Conservation (phyloP, 2,797 vertebrate genomes). For the Ctenochaetus hawaiiensis region DNA sequence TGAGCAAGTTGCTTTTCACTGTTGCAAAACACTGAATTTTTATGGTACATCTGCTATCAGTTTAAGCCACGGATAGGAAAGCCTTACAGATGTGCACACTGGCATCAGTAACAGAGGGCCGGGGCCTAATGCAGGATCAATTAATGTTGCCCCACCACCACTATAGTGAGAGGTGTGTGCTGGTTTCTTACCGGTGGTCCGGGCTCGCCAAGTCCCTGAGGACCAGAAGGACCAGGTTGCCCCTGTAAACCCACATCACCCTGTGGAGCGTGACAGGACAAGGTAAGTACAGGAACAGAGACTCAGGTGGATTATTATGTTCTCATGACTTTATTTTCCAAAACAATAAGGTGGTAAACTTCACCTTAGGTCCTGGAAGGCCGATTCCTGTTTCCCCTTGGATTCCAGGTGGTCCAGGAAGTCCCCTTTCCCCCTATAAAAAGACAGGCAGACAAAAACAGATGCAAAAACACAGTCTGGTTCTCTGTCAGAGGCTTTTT, state of each 20-base stretch:
- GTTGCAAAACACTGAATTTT: background rate
- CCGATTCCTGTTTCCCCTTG: slow-evolving; percentile 92
- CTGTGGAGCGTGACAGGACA: slow-evolving; percentile 70
- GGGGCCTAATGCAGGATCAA: background rate
- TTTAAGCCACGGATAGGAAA: background rate
- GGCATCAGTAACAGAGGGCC: background rate
- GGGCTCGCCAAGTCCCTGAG: slow-evolving; percentile 88
- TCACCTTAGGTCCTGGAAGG: slow-evolving; percentile 91
- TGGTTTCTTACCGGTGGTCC: slow-evolving; percentile 80
- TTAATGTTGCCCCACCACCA: background rate
- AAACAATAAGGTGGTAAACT: slow-evolving; percentile 34
- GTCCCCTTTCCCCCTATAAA: slow-evolving; percentile 91
- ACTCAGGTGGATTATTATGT: slow-evolving; percentile 22
- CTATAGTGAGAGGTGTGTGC: background rate
- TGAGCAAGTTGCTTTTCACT: background rate
- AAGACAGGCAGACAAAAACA: slow-evolving; percentile 47
- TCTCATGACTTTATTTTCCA: slow-evolving; percentile 43
- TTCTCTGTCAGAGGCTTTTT: background rate
- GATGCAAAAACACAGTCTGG: background rate
- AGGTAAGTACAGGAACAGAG: slow-evolving; percentile 30
- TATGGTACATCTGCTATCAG: too few species aligned
- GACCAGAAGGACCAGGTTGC: slow-evolving; percentile 87
- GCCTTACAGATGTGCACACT: background rate
- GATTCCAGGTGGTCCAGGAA: slow-evolving; percentile 89
- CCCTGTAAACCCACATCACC: slow-evolving; percentile 89